Conservation (phyloP, 2,797 vertebrate species). For the Dipus sagitta region DNA sequence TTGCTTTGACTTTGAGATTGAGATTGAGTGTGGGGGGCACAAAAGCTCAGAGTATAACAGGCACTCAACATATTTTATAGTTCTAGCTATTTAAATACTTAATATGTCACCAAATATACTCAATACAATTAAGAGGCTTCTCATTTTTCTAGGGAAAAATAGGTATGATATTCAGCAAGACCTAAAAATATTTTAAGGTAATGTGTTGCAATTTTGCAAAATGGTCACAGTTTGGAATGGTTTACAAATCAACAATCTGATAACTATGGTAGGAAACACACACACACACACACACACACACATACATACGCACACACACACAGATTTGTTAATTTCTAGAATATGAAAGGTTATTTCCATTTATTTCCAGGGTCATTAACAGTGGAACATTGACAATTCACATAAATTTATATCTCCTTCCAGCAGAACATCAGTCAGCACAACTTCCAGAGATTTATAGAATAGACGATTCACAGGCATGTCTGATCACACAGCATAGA, state of each 20-base stretch:
- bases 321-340: neutral
- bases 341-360: neutral
- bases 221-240: neutral
- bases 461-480: neutral
- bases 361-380: neutral
- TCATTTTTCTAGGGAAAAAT: neutral
- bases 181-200: neutral
- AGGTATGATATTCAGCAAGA: neutral
- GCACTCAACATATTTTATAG: neutral
- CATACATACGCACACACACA: neutral
- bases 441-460: neutral
- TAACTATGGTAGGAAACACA: neutral
- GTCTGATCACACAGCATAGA: neutral
- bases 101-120: neutral
- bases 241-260: neutral
- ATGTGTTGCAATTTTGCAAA: neutral
- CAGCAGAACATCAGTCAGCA: neutral
- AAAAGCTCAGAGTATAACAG: neutral
- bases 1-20: neutral
- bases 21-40: neutral
- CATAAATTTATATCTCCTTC: neutral
- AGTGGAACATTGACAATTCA: neutral
- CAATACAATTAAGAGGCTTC: neutral
- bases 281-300: neutral
- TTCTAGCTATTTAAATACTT: constrained; percentile 12